A percentile compares a stretch with the other conserved stretches of the same genome.
Conservation (phyloP, 2,113 vertebrate genomes). For the Mus musculus region GRCm39 chr10:28267001-28267500, state of each 20-base stretch:
- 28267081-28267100: neutral
- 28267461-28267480: neutral
- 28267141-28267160: neutral
- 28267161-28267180: neutral
- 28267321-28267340: neutral
- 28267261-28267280: neutral
- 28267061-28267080: neutral
- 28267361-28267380: neutral
- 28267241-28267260: neutral
- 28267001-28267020: neutral
- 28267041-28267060: neutral
- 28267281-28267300: neutral
- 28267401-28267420: neutral
- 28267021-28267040: neutral
- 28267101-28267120: neutral
- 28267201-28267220: no score
- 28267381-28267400: neutral
- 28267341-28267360: neutral
- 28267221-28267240: no score
- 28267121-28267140: neutral
- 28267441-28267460: neutral
- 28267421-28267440: neutral
- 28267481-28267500: neutral
- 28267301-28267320: neutral
- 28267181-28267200: neutral